A percentile compares a stretch with the other conserved stretches of the same genome.
Evolutionary conservation across 2,113 vertebrate species (phyloP).

Genomic region (Alectura lathami): DNA sequence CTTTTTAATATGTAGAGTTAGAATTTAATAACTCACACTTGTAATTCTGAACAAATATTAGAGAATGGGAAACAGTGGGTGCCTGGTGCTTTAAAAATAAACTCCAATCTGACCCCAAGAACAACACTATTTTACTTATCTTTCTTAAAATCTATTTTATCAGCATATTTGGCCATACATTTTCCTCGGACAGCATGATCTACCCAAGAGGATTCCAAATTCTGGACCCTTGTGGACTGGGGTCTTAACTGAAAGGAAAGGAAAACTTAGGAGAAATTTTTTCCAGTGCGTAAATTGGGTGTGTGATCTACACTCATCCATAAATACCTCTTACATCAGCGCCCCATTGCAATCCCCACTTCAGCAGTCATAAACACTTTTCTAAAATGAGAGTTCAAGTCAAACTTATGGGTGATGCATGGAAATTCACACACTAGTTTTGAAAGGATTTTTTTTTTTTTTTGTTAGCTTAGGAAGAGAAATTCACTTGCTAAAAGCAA

Average conservation of each 20-base stretch:
- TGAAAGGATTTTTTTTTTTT: neutral
- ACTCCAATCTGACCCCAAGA: neutral
- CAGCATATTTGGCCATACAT: neutral
- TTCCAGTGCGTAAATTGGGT: neutral
- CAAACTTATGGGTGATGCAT: neutral
- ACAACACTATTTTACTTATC: neutral
- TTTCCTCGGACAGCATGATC: neutral
- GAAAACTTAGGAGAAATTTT: neutral
- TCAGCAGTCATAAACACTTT: neutral
- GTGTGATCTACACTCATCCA: neutral
- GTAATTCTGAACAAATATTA: neutral
- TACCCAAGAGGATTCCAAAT: neutral
- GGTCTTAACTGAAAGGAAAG: neutral
- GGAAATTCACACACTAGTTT: neutral
- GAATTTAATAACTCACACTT: neutral
- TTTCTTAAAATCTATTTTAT: neutral
- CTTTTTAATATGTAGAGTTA: neutral
- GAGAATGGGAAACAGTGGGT: neutral
- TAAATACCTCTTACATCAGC: neutral
- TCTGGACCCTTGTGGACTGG: neutral
- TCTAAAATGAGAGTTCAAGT: neutral
- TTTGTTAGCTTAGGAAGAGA: neutral
- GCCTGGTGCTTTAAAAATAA: neutral
- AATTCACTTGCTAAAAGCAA: neutral
- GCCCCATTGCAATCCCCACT: neutral